These are phyloP conservation scores for Empis livida DNA, from an alignment of 2,888 invertebrate species.

Conservation along the genomic window DNA sequence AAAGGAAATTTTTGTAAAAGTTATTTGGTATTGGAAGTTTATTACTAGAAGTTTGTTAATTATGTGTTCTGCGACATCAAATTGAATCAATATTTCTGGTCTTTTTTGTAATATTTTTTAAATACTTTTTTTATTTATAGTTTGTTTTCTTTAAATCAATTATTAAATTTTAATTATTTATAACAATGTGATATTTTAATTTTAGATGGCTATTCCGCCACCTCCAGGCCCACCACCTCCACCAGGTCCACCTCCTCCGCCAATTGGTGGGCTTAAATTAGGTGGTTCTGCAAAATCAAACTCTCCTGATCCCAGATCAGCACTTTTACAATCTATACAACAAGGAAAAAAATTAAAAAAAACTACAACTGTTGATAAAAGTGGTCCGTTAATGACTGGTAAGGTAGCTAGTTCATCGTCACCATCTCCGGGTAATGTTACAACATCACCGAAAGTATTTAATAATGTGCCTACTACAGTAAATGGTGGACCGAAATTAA, in stretches of 20 bases:
- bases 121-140: no score
- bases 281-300: conserved; percentile 23
- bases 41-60: no score
- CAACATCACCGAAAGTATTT: conserved; percentile 4
- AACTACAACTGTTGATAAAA: conserved; percentile 80
- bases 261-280: conserved; percentile 30
- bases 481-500: conserved; percentile 32
- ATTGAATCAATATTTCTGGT: no score
- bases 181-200: conserved; percentile 2
- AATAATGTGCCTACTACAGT: conserved; percentile 16
- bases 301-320: conserved; percentile 48
- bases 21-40: no score
- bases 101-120: no score
- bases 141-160: no score
- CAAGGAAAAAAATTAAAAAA: conserved; percentile 72
- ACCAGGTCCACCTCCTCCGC: conserved; percentile 52
- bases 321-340: conserved; percentile 69
- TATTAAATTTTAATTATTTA: not conserved
- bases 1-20: no score
- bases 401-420: conserved; percentile 29
- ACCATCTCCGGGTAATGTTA: not conserved
- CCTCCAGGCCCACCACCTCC: conserved; percentile 47
- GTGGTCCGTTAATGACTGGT: conserved; percentile 66
- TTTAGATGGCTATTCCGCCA: conserved; percentile 41
- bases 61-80: no score